phyloP scores from a whole-genome alignment of 2,888 invertebrate species.

The Dryomyza anilis region DNA sequence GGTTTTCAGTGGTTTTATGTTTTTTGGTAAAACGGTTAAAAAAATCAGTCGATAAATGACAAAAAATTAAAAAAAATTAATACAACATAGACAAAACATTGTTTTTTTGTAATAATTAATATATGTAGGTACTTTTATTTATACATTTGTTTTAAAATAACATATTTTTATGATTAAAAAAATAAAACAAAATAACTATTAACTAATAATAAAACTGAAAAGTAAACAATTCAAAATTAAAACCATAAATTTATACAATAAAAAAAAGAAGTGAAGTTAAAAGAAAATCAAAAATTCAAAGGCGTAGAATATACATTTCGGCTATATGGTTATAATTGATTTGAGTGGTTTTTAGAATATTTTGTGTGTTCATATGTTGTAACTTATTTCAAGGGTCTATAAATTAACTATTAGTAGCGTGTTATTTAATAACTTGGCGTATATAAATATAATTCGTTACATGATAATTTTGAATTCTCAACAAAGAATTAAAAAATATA shows the following conservation, averaged over 20 bases:
- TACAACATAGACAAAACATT: neutral
- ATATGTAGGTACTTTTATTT: constrained; percentile 15
- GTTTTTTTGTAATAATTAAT: constrained; percentile 11
- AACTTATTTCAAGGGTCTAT: neutral
- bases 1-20: neutral
- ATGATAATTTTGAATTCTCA: neutral
- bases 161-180: constrained; percentile 3
- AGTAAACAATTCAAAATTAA: neutral
- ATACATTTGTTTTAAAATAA: constrained; percentile 18
- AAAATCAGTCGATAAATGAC: neutral
- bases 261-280: neutral
- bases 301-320: constrained; percentile 6
- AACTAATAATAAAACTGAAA: neutral
- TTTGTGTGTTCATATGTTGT: neutral
- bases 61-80: neutral
- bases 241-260: constrained; percentile 10
- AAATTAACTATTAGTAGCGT: constrained; percentile 14
- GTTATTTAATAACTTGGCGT: neutral
- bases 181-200: constrained; percentile 7
- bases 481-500: neutral
- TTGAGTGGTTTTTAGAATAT: neutral
- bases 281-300: neutral
- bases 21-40: neutral
- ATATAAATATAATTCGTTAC: neutral
- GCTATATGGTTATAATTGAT: too few species aligned